Evolutionary conservation across 1,140 invertebrate species (phyloP).

Genomic region (Cepaea nemoralis): DNA sequence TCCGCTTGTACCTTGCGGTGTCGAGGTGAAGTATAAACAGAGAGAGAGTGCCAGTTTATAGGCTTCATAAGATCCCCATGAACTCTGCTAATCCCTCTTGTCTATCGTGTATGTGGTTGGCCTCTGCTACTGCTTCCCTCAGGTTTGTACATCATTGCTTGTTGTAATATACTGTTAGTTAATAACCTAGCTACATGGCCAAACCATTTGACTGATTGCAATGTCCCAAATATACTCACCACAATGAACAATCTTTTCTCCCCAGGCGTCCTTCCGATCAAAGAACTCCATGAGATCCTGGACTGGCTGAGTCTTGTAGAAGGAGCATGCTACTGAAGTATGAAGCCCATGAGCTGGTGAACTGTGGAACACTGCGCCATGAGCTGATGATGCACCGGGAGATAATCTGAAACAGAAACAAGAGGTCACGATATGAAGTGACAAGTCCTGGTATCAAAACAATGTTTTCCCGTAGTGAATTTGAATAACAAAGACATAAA

Average conservation of each 20-base stretch:
- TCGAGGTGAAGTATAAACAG: no score
- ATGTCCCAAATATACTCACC: conserved; percentile 70
- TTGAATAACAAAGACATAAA: not conserved
- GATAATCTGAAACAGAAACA: not conserved
- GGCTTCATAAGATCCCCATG: no score
- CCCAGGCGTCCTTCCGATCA: conserved; percentile 90
- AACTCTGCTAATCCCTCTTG: no score
- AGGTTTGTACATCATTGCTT: no score
- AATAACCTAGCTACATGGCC: no score
- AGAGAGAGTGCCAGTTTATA: no score
- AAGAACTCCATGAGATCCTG: conserved; percentile 84
- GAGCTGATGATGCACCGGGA: not conserved
- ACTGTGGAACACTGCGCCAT: not conserved
- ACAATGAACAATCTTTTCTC: conserved; percentile 81
- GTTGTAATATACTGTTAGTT: no score
- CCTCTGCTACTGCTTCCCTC: no score
- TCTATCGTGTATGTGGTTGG: no score
- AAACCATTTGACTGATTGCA: no score
- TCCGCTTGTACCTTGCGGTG: no score
- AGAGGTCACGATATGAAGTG: not conserved
- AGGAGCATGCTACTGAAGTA: not conserved
- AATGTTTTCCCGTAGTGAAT: not conserved
- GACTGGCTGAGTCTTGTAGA: conserved; percentile 53
- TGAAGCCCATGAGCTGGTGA: not conserved
- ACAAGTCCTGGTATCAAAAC: not conserved